Evolutionary conservation across 1,140 invertebrate genomes (phyloP).

Genomic region (Nasonia giraulti): DNA sequence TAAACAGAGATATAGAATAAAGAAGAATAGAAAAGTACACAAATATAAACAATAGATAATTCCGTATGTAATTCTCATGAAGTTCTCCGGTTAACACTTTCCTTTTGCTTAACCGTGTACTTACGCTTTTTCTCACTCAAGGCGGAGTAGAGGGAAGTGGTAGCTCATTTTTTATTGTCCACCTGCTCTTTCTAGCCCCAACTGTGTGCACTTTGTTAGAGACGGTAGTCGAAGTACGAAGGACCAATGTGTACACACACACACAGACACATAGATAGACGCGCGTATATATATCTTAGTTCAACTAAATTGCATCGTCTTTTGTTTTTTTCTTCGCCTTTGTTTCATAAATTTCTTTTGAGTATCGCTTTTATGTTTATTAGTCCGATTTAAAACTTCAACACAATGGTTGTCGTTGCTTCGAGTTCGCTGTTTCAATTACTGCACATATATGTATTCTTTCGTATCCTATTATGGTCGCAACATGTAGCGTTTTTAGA

Average conservation of each 20-base stretch:
- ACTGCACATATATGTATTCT: neutral
- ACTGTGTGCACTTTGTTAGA: slow-evolving; percentile 31
- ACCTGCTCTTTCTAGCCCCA: slow-evolving; percentile 29
- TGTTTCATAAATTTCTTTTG: neutral
- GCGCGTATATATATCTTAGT: slow-evolving; percentile 25
- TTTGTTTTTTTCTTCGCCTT: slow-evolving; percentile 22
- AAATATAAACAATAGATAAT: neutral
- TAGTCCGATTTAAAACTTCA: slow-evolving; percentile 10
- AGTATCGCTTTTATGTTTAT: neutral
- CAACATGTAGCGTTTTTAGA: neutral
- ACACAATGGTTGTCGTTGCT: slow-evolving; percentile 39
- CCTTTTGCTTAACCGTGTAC: slow-evolving; percentile 25
- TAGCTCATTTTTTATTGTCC: slow-evolving; percentile 23
- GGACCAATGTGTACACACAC: slow-evolving; percentile 8
- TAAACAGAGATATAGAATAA: neutral
- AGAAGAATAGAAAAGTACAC: neutral
- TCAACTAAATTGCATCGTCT: neutral
- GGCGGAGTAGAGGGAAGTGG: slow-evolving; percentile 13
- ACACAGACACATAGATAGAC: neutral
- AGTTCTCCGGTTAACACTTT: neutral
- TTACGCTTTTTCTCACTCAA: slow-evolving; percentile 43
- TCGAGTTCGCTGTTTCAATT: slow-evolving; percentile 47
- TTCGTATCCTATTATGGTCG: slow-evolving; percentile 11
- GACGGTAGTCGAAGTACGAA: slow-evolving; percentile 14
- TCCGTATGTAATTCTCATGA: neutral